A percentile compares a stretch with the other conserved stretches of the same genome.
phyloP scores from a whole-genome alignment of 2,797 vertebrate genomes.

The Poeciliopsis presidionis region DNA sequence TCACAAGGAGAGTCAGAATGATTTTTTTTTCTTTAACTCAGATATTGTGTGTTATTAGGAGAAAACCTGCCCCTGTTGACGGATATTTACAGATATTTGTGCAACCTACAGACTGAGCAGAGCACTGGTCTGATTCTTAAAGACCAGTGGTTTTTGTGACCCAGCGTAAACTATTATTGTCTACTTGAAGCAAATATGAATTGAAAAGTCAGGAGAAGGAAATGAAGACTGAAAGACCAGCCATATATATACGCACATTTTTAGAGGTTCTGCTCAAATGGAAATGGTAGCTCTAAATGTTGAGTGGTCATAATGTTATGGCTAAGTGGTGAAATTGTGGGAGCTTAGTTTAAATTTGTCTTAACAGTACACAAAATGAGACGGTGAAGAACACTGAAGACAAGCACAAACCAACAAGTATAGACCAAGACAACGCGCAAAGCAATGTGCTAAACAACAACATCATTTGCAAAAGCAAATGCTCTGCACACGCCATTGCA shows the following conservation, averaged over 20 bases:
- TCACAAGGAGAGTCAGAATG: background rate
- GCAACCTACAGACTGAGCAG: background rate
- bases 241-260: background rate
- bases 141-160: background rate
- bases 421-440: conserved; percentile 17
- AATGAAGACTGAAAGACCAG: background rate
- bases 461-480: background rate
- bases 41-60: background rate
- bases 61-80: background rate
- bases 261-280: background rate
- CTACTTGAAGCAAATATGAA: background rate
- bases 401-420: conserved; percentile 41
- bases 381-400: conserved; percentile 48
- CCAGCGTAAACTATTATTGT: background rate
- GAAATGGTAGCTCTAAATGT: background rate
- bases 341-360: conserved; percentile 13
- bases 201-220: background rate
- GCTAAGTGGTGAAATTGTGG: background rate
- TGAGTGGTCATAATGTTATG: conserved; percentile 6
- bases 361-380: conserved; percentile 45
- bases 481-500: background rate
- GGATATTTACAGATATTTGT: background rate
- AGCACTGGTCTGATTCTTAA: background rate
- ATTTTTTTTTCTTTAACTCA: background rate
- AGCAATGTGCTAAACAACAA: conserved; percentile 28